These are phyloP conservation scores for Frankliniella intonsa DNA, from an alignment of 2,888 invertebrate genomes.

Conservation along the genomic window DNA sequence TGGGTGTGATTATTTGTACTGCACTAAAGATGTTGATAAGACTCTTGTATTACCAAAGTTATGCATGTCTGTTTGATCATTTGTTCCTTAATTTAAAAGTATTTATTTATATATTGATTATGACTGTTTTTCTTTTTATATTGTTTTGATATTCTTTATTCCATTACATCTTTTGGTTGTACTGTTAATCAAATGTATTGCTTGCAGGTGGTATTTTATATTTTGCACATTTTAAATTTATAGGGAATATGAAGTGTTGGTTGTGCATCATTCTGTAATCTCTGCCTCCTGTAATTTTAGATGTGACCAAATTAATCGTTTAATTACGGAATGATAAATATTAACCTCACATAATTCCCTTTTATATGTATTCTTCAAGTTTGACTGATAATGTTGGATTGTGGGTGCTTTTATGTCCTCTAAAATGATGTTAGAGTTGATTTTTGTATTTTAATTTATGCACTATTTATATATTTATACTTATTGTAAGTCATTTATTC, in stretches of 20 bases:
- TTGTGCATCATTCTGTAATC: neutral
- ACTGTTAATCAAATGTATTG: neutral
- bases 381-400: constrained; percentile 1
- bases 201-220: neutral
- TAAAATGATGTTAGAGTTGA: neutral
- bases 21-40: neutral
- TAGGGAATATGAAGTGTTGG: neutral
- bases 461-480: constrained; percentile 24
- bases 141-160: constrained; percentile 4
- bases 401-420: neutral
- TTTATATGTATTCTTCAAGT: neutral
- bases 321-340: neutral
- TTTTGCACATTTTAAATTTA: neutral
- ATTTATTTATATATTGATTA: constrained; percentile 4
- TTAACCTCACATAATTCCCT: neutral
- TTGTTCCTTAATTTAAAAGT: constrained; percentile 1
- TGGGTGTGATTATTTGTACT: neutral
- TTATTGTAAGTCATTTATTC: neutral
- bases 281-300: no score
- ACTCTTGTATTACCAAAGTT: constrained; percentile 22
- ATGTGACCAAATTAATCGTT: neutral
- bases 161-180: neutral
- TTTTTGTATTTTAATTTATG: constrained; percentile 2
- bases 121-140: neutral
- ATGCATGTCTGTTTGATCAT: constrained; percentile 2